Evolutionary conservation across 2,113 vertebrate species (phyloP).

Genomic region (Burhinus bistriatus): DNA sequence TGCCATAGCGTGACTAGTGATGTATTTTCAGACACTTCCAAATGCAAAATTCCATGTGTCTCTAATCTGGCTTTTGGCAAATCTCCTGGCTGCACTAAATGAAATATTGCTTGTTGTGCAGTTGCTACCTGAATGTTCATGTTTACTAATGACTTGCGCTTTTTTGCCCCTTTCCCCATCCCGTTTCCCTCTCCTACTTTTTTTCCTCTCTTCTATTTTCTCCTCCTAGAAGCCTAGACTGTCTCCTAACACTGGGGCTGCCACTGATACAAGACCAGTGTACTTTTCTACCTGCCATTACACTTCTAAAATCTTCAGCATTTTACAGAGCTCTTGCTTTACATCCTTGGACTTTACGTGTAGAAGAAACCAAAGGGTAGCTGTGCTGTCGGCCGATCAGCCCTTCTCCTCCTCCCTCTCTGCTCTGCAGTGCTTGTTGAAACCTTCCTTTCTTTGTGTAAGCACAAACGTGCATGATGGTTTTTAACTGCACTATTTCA

Average conservation of each 20-base stretch:
- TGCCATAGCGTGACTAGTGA: background rate
- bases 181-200: constrained; percentile 43
- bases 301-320: constrained; percentile 73
- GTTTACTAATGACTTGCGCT: constrained; percentile 81
- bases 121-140: constrained; percentile 66
- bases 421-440: constrained; percentile 73
- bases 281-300: constrained; percentile 77
- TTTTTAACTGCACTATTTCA: background rate
- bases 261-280: constrained; percentile 69
- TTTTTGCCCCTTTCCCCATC: constrained; percentile 68
- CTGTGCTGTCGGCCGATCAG: constrained; percentile 67
- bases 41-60: background rate
- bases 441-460: constrained; percentile 65
- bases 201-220: constrained; percentile 69
- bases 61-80: background rate
- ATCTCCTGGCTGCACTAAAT: constrained; percentile 10
- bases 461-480: constrained; percentile 52
- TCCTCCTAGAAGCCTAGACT: constrained; percentile 81
- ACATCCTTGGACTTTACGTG: constrained; percentile 59
- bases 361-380: constrained; percentile 75
- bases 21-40: accelerated
- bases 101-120: constrained; percentile 39
- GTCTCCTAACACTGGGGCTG: constrained; percentile 77
- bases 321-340: constrained; percentile 78
- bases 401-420: constrained; percentile 61